A percentile compares a stretch with the other conserved stretches of the same genome.
Conservation (phyloP, 2,797 vertebrate genomes). For the Lacerta agilis region DNA sequence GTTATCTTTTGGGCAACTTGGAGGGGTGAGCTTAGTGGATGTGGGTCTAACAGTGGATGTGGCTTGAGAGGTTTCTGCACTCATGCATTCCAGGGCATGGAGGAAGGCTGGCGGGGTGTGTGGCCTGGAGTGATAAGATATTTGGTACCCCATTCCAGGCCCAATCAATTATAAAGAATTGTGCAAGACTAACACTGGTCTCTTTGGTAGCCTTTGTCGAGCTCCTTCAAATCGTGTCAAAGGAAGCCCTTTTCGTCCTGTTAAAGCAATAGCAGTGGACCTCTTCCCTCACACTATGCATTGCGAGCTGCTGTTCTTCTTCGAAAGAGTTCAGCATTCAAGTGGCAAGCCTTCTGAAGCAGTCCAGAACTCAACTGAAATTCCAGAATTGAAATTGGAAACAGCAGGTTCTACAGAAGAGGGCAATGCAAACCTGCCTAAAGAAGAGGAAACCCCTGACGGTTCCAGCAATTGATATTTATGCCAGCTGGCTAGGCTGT, state of each 20-base stretch:
- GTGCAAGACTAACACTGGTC: neutral
- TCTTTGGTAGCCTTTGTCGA: constrained; percentile 85
- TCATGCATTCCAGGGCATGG: too few relatives aligned
- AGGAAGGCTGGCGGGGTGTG: too few relatives aligned
- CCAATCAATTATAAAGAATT: too few relatives aligned
- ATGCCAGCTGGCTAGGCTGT: rapidly evolving
- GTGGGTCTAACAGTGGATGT: too few relatives aligned
- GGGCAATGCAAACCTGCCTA: rapidly evolving
- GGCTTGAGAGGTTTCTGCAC: too few relatives aligned
- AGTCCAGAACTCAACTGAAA: rapidly evolving
- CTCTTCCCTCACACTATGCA: constrained; percentile 96
- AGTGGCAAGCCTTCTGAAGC: constrained; percentile 46
- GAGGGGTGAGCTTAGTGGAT: too few relatives aligned
- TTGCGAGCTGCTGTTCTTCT: constrained; percentile 90
- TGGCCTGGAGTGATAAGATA: too few relatives aligned
- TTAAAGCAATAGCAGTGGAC: constrained; percentile 90
- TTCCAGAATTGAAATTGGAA: rapidly evolving
- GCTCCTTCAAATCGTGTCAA: constrained; percentile 94
- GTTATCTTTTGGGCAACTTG: too few relatives aligned
- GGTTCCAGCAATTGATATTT: neutral
- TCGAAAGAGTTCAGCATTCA: constrained; percentile 86
- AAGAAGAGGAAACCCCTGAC: neutral
- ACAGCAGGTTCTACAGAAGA: rapidly evolving
- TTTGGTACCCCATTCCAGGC: too few relatives aligned
- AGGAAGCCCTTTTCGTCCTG: constrained; percentile 87